phyloP scores from a whole-genome alignment of 2,888 invertebrate genomes.

The Fragum sueziense region DNA sequence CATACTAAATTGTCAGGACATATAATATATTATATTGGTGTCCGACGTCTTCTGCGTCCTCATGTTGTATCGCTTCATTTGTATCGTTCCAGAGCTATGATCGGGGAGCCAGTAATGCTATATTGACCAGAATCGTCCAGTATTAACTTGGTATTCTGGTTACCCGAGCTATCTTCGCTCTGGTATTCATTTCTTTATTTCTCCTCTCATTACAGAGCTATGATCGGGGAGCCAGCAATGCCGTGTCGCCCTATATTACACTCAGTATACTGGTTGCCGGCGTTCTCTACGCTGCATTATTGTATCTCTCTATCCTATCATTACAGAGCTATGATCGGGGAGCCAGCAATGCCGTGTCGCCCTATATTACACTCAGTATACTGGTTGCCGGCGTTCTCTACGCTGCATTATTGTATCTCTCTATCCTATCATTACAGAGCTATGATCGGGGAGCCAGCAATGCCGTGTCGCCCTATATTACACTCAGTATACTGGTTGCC shows the following conservation, averaged over 20 bases:
- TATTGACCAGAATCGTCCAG: conserved; percentile 70
- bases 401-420: not conserved
- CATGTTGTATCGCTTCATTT: not conserved
- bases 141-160: conserved; percentile 81
- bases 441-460: conserved; percentile 61
- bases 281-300: conserved; percentile 82
- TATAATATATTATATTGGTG: too few species aligned
- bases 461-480: conserved; percentile 73
- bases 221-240: conserved; percentile 62
- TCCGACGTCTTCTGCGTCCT: not conserved
- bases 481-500: conserved; percentile 75
- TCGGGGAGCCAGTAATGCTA: conserved; percentile 62
- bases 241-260: conserved; percentile 75
- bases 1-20: too few species aligned
- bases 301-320: not conserved
- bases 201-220: conserved; percentile 43
- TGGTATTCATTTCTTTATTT: conserved; percentile 62
- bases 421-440: conserved; percentile 32
- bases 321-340: conserved; percentile 60
- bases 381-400: conserved; percentile 81
- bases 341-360: conserved; percentile 64
- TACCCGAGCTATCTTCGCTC: conserved; percentile 82
- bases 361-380: conserved; percentile 80
- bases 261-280: conserved; percentile 82
- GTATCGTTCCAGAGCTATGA: conserved; percentile 52